Evolutionary conservation across 2,888 invertebrate genomes (phyloP).

Genomic region (Paralinhomoeus sp.): DNA sequence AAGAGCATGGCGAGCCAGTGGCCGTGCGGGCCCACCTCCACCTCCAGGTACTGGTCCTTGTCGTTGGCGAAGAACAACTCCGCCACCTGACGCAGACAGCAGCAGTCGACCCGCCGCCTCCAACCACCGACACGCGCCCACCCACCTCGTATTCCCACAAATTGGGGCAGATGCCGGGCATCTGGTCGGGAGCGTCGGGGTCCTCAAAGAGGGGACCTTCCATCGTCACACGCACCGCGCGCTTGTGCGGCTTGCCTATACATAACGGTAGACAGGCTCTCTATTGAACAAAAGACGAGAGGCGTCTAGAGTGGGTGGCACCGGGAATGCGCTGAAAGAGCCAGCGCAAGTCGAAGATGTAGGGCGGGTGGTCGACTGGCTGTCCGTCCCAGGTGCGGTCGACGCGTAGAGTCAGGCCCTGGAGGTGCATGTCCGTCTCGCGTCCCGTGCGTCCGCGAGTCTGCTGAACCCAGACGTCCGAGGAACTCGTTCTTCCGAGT

Average conservation of each 20-base stretch:
- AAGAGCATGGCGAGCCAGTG: slow-evolving; percentile 28
- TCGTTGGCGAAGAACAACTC: slow-evolving; percentile 34
- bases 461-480: too few species aligned
- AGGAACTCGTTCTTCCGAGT: too few species aligned
- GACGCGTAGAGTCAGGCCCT: slow-evolving; percentile 6
- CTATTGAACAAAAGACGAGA: too few species aligned
- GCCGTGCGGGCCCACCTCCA: slow-evolving; percentile 33
- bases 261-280: too few species aligned
- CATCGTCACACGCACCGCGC: slow-evolving; percentile 11
- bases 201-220: slow-evolving; percentile 19
- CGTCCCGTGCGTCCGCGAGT: too few species aligned
- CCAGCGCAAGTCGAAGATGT: slow-evolving; percentile 17
- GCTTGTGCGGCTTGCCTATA: slow-evolving; percentile 16
- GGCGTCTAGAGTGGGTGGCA: too few species aligned
- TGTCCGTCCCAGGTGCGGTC: slow-evolving; percentile 20
- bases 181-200: slow-evolving; percentile 16
- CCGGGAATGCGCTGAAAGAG: slow-evolving; percentile 15
- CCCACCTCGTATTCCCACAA: slow-evolving; percentile 24
- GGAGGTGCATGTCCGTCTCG: background rate
- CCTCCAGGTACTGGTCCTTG: slow-evolving; percentile 30
- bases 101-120: too few species aligned
- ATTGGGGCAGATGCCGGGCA: slow-evolving; percentile 15
- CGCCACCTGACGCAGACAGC: slow-evolving; percentile 25
- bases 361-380: slow-evolving; percentile 18
- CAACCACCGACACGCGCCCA: too few species aligned